Conservation (phyloP, 1,140 invertebrate species). For the Macrostomum lignano region DNA sequence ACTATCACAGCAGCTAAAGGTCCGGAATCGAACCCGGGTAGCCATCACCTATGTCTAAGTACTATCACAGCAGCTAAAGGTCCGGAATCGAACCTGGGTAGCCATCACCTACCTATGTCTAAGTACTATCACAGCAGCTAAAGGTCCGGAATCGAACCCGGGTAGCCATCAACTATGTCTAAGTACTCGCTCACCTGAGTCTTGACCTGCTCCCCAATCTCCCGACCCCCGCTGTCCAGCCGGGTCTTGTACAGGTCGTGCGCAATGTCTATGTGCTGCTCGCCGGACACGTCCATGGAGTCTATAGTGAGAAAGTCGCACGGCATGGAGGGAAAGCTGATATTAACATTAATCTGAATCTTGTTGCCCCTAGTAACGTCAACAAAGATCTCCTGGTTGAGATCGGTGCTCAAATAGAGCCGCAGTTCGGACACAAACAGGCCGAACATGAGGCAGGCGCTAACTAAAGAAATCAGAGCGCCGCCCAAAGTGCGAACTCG, state of each 20-base stretch:
- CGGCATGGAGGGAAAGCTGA: conserved; percentile 53
- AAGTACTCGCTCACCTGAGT: too few species aligned
- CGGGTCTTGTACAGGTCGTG: conserved; percentile 75
- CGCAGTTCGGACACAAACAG: conserved; percentile 56
- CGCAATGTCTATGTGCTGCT: conserved; percentile 71
- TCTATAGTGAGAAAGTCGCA: conserved; percentile 70
- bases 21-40: too few species aligned
- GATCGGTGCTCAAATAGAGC: conserved; percentile 51
- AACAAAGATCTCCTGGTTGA: conserved; percentile 75
- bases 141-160: too few species aligned
- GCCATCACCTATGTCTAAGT: too few species aligned
- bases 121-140: too few species aligned
- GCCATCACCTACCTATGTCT: too few species aligned
- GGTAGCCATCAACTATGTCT: too few species aligned
- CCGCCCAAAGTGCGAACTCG: conserved; percentile 74
- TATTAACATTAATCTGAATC: conserved; percentile 69
- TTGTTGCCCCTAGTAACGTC: conserved; percentile 71
- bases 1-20: too few species aligned
- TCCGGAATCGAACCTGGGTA: too few species aligned
- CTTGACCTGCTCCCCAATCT: too few species aligned
- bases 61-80: too few species aligned
- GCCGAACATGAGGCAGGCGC: conserved; percentile 46
- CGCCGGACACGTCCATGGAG: conserved; percentile 88
- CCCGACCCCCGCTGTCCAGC: conserved; percentile 47
- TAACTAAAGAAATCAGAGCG: conserved; percentile 59